Conservation (phyloP, 2,797 vertebrate species). For the Oryzias sinensis region DNA sequence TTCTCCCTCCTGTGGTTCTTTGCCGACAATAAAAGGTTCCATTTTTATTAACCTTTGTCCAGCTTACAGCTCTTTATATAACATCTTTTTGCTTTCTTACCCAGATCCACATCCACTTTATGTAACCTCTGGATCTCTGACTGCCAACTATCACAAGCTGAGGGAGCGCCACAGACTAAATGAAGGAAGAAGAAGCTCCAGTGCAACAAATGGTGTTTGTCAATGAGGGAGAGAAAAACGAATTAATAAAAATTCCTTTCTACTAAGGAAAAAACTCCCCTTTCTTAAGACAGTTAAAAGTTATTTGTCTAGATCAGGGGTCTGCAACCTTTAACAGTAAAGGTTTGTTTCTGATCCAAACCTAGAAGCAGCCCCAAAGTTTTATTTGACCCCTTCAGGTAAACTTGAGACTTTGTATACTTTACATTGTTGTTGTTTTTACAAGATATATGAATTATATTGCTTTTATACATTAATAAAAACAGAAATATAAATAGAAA, state of each 20-base stretch:
- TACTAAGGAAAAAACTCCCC: too few relatives aligned
- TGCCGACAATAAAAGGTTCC: conserved; percentile 64
- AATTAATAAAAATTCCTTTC: conserved; percentile 9
- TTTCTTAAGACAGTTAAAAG: too few relatives aligned
- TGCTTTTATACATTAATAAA: too few relatives aligned
- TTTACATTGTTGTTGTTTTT: too few relatives aligned
- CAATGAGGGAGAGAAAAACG: conserved; percentile 16
- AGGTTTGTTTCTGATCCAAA: too few relatives aligned
- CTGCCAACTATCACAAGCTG: conserved; percentile 48
- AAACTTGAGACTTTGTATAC: too few relatives aligned
- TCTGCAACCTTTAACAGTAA: too few relatives aligned
- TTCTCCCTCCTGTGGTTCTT: conserved; percentile 43
- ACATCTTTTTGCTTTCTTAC: conserved; percentile 69
- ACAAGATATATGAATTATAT: too few relatives aligned
- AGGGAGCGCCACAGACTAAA: conserved; percentile 7
- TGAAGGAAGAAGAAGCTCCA: conserved; percentile 18
- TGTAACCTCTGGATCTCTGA: conserved; percentile 65
- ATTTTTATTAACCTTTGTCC: conserved; percentile 81
- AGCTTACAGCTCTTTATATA: conserved; percentile 76
- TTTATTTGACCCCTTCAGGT: too few relatives aligned
- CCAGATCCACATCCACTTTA: conserved; percentile 71
- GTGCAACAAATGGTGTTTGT: conserved; percentile 17
- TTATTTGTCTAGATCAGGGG: too few relatives aligned
- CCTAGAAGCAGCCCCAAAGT: too few relatives aligned
- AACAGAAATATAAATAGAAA: too few relatives aligned